Percentiles rank a stretch among this genome's conserved stretches.
Evolutionary conservation across 2,797 vertebrate species (phyloP).

Genomic region (Chelmon rostratus): DNA sequence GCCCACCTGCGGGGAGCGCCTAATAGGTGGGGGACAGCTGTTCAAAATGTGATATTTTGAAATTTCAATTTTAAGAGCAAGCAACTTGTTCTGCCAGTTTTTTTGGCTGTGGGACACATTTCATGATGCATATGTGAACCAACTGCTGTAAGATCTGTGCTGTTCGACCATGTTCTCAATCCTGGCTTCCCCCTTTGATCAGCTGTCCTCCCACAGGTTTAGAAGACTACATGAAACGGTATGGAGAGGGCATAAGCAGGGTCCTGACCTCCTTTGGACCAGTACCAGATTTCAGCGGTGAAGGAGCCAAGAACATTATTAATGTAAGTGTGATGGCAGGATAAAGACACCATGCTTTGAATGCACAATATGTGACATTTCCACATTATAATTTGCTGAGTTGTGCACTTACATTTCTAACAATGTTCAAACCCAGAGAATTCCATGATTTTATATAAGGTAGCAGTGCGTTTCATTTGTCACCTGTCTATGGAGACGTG

Average conservation of each 20-base stretch:
- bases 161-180: background rate
- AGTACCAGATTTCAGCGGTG: constrained; percentile 90
- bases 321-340: constrained; percentile 79
- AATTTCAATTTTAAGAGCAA: background rate
- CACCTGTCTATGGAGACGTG: no score
- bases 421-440: no score
- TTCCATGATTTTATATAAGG: no score
- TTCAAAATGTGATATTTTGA: background rate
- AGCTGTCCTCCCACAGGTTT: constrained; percentile 85
- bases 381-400: no score
- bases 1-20: background rate
- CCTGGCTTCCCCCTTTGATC: constrained; percentile 5
- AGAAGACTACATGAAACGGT: constrained; percentile 91
- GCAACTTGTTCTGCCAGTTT: background rate
- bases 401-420: no score
- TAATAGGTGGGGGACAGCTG: background rate
- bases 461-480: no score
- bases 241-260: constrained; percentile 88
- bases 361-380: no score
- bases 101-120: background rate
- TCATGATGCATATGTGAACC: background rate
- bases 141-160: background rate
- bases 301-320: constrained; percentile 84
- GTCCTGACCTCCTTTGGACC: constrained; percentile 92
- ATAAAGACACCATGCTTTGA: background rate